Base-by-base conservation (phyloP, 1,140 invertebrate genomes). In the Delia radicum region DNA sequence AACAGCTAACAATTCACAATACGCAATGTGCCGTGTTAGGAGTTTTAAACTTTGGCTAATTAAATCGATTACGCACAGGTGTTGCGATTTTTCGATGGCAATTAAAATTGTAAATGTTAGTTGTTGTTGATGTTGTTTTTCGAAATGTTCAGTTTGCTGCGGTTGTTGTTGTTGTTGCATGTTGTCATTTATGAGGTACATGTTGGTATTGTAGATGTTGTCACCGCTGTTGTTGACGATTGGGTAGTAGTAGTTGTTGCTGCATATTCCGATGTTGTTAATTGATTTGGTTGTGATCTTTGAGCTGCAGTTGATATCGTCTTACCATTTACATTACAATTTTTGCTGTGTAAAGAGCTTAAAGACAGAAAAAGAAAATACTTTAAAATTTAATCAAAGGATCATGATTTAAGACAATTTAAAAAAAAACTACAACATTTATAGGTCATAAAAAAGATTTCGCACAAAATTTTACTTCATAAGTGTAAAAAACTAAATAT, bases 31-130 rank as follows among this genome's bases (percentile, higher is more conserved):
- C 77, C 85, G 81, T 79, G 77, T 81, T 77, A 85, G 79, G 75
- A 85, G 80, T 78, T 82, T 81, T 75, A 85, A 81, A 81, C 84
- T 85, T 83, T 85, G 84, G 84, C 81, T 85, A 85, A 85, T 85
- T 84, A 85, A 85, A 80, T 85, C 84, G 81, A 85, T 84, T 81
- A 84, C 84, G 81, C 81, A 83, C 80, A 85, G 84, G 79, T 85
- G 81, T 78, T 82, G 81, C 77, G 83, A 82, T 77, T 84, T 83
- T 80, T 85, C 83, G 82, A 85, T 85, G 81, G 81, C 82, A 85
- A 85, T 85, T 85, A 85, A 82, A 85, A 85, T 85, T 78, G 83
- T 85, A 81, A 85, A 85, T 82, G 83, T 81, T 81, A 79, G 80
- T 63, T 78, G 82, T 78, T 81, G 78, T 77, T 80, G 82, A 79